These are phyloP conservation scores for Phymorhynchus buccinoides DNA, from an alignment of 1,140 invertebrate genomes.

Conservation along the genomic window DNA sequence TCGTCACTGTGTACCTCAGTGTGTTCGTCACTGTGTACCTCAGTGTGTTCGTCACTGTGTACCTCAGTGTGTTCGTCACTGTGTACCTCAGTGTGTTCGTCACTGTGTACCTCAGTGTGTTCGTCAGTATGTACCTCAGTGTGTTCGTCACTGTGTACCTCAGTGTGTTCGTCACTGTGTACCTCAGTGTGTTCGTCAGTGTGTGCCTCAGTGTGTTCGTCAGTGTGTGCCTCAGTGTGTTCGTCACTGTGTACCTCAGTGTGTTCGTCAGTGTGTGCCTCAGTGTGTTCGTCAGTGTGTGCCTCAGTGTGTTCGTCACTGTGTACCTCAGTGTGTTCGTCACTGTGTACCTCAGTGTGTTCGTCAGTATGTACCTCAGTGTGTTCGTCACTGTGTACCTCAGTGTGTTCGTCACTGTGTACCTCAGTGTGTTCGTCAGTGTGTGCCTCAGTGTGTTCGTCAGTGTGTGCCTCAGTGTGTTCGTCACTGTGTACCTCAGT, in stretches of 20 bases:
- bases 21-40: background rate
- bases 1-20: background rate
- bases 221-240: no score
- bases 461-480: no score
- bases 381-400: constrained; percentile 6
- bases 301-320: background rate
- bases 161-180: background rate
- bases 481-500: background rate
- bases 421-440: background rate
- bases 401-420: background rate
- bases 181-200: background rate
- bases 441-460: no score
- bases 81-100: background rate
- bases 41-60: constrained; percentile 2
- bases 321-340: background rate
- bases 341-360: background rate
- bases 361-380: no score
- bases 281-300: no score
- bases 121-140: background rate
- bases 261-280: background rate
- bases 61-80: background rate
- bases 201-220: no score
- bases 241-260: background rate
- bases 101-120: background rate
- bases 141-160: constrained; percentile 6